phyloP scores from a whole-genome alignment of 2,888 invertebrate species.

The Drosophila lutescens region DNA sequence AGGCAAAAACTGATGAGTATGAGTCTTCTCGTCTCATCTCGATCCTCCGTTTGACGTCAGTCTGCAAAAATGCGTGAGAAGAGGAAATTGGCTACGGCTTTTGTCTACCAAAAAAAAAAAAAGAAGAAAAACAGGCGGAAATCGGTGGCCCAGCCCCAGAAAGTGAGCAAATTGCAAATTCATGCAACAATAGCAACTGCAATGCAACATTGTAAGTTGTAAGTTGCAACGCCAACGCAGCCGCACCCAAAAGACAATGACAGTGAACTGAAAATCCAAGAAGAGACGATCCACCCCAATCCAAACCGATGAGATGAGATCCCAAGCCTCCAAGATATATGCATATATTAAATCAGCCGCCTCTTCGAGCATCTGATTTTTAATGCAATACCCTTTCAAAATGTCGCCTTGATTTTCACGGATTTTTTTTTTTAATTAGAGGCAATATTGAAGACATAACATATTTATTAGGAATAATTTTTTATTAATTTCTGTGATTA shows the following conservation, averaged over 20 bases:
- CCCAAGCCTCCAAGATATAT: conserved; percentile 10
- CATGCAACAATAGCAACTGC: conserved; percentile 41
- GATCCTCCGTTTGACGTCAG: conserved; percentile 55
- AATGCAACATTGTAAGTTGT: conserved; percentile 10
- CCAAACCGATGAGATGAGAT: background rate
- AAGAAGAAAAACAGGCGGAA: conserved; percentile 47
- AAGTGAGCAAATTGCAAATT: conserved; percentile 51
- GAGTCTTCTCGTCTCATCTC: background rate
- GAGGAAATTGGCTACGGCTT: conserved; percentile 31
- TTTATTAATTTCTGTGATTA: too few species aligned
- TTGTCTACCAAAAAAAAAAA: conserved; percentile 5
- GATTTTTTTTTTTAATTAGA: too few species aligned
- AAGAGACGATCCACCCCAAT: background rate
- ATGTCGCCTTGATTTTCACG: background rate
- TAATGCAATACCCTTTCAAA: conserved; percentile 4
- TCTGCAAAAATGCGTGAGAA: conserved; percentile 57
- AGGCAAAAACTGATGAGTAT: conserved; percentile 14
- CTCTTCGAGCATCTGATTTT: conserved; percentile 1
- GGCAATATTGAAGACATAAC: too few species aligned
- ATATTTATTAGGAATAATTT: too few species aligned
- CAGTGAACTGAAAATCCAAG: conserved; percentile 41
- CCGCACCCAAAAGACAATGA: conserved; percentile 53
- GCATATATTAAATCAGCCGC: conserved; percentile 20
- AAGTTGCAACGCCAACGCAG: conserved; percentile 37
- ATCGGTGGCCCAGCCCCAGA: conserved; percentile 45